phyloP scores from a whole-genome alignment of 2,888 invertebrate species.

The Athalia rosae region DNA sequence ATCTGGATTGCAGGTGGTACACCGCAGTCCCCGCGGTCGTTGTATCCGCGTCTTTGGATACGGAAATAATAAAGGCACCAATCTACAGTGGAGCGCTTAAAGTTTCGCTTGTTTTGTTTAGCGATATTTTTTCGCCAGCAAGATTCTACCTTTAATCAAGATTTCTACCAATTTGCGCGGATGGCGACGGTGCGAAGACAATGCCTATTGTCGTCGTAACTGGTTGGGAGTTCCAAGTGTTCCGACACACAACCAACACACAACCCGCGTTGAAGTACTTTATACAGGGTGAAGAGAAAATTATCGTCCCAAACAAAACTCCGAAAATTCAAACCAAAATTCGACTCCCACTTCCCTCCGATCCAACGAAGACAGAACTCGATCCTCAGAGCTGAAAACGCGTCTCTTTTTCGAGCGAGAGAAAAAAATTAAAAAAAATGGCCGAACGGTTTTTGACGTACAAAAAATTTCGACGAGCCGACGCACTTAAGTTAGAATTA shows the following conservation, averaged over 20 bases:
- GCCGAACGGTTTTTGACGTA: too few relatives aligned
- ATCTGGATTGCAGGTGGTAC: too few relatives aligned
- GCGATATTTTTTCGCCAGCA: background rate
- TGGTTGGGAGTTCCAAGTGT: slow-evolving; percentile 73
- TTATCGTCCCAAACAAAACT: background rate
- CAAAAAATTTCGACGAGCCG: too few relatives aligned
- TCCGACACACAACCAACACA: slow-evolving; percentile 63
- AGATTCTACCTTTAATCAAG: slow-evolving; percentile 73
- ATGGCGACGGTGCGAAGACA: slow-evolving; percentile 72
- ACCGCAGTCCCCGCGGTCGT: too few relatives aligned
- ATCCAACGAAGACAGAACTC: too few relatives aligned
- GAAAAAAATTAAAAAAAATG: too few relatives aligned
- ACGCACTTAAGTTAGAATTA: too few relatives aligned
- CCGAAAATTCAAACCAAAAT: background rate
- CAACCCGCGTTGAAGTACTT: slow-evolving; percentile 40
- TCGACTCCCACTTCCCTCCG: too few relatives aligned
- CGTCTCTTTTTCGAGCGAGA: too few relatives aligned
- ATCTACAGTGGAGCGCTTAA: slow-evolving; percentile 2
- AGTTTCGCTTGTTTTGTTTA: background rate
- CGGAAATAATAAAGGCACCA: slow-evolving; percentile 3
- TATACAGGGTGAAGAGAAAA: slow-evolving; percentile 10
- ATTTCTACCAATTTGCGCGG: slow-evolving; percentile 73
- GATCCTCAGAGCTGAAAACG: too few relatives aligned
- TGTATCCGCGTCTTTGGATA: too few relatives aligned
- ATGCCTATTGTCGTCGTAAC: slow-evolving; percentile 74